A percentile compares a stretch with the other conserved stretches of the same genome.
Evolutionary conservation across 2,888 invertebrate species (phyloP).

Genomic region (Ormyrus labotus): DNA sequence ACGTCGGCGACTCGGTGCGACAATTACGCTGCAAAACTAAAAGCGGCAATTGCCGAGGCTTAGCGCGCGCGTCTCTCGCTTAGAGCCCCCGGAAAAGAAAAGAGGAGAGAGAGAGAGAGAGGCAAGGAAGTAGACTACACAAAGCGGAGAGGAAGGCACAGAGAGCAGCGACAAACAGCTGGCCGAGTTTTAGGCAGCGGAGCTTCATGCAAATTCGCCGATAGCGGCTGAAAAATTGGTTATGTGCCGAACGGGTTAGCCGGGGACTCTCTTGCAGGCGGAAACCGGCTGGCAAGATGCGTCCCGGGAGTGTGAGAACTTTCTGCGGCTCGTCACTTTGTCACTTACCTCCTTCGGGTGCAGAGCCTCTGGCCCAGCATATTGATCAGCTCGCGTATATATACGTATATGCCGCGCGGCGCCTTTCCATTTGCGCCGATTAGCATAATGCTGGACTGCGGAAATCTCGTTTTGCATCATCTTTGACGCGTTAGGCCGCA

Average conservation of each 20-base stretch:
- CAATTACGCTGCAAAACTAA: slow-evolving; percentile 39
- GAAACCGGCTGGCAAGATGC: slow-evolving; percentile 20
- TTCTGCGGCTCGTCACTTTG: slow-evolving; percentile 47
- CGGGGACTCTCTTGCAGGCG: background rate
- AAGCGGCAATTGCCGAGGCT: slow-evolving; percentile 44
- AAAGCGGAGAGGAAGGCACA: slow-evolving; percentile 8
- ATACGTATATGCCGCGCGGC: background rate
- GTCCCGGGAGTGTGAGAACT: slow-evolving; percentile 49
- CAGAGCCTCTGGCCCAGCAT: background rate
- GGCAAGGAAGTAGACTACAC: background rate
- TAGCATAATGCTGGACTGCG: slow-evolving; percentile 46
- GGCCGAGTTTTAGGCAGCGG: slow-evolving; percentile 18
- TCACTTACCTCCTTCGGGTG: slow-evolving; percentile 23
- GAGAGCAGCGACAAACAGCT: slow-evolving; percentile 32
- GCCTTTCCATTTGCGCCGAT: slow-evolving; percentile 26
- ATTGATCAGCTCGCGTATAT: slow-evolving; percentile 32
- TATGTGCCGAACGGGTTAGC: background rate
- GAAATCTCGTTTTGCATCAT: slow-evolving; percentile 33
- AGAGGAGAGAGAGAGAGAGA: background rate
- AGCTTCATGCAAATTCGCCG: slow-evolving; percentile 52
- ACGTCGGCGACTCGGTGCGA: background rate
- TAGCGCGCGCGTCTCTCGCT: slow-evolving; percentile 12
- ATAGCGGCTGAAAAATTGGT: slow-evolving; percentile 43
- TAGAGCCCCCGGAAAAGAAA: slow-evolving; percentile 4
- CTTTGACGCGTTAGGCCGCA: background rate